Base-by-base conservation (phyloP, 2,113 vertebrate species). In the Uropsilus gracilis region DNA sequence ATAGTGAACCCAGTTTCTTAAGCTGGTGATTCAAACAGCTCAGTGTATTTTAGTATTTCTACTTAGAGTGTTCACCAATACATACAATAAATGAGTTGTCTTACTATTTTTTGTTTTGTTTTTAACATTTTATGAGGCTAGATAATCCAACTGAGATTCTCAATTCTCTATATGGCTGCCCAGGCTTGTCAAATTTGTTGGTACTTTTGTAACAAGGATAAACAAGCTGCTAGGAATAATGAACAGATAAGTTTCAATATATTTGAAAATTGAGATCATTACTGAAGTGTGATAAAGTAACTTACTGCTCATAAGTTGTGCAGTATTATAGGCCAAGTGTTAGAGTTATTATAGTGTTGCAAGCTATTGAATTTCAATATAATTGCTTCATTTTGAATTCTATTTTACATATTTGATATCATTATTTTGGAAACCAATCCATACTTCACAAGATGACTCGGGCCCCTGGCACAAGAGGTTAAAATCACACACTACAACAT, bases 301-400 rank as follows among this genome's bases (percentile, higher is more conserved):
- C 64, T 44, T 77, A 80, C 16, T 50, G 24, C 59, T 81, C 63
- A 63, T 5, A 84, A 18, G 76, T 20, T 71, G 14, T 37, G 59
- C n/a, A 37, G 18, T 18, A 55, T 80, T 20, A 44, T 4, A n/a
- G 37, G 34, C 16, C 76, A 75, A 57, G 20, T 16, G n/a, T n/a
- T n/a, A n/a, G n/a, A n/a, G n/a, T n/a, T n/a, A n/a, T n/a, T n/a
- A 53, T 22, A 37, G 26, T 48, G n/a, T 42, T 64, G 9, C 22
- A 80, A 64, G 83, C 48, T 64, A 84, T 26, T 84, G 17, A 73
- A 71, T 75, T 75, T 55, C n/a, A 18, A 30, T 80, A 30, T 10
- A 81, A 71, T 39, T 91, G 24, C 3, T 68, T 93, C 87, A n/a
- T 44, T 81, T 71, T 93, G 39, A 86, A 61, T 69, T 84, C 22